Conservation (phyloP, 2,113 vertebrate genomes). For the Epinephelus lanceolatus region DNA sequence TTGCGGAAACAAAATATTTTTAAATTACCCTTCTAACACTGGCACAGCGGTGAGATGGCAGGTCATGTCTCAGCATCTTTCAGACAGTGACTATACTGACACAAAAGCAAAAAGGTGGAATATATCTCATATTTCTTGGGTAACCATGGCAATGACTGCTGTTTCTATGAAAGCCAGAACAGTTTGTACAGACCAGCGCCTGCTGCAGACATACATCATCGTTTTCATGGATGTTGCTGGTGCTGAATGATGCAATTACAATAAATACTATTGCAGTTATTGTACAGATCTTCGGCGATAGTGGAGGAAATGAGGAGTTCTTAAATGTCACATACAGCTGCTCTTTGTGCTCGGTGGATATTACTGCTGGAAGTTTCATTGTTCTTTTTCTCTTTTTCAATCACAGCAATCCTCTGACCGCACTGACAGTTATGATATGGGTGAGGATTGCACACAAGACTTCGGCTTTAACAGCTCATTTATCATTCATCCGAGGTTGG, state of each 20-base stretch:
- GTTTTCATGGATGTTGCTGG: not conserved
- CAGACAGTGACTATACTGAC: conserved; percentile 55
- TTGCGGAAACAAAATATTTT: conserved; percentile 16
- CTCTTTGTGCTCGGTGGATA: not conserved
- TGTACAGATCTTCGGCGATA: conserved; percentile 23
- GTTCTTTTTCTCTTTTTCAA: conserved; percentile 36
- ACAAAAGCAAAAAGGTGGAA: conserved; percentile 47
- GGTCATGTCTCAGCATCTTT: conserved; percentile 42
- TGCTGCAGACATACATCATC: conserved; percentile 16
- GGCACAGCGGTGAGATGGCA: not conserved
- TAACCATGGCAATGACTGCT: conserved; percentile 72
- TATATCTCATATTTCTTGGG: conserved; percentile 45
- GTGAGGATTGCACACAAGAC: conserved; percentile 49
- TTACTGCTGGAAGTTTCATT: conserved; percentile 4
- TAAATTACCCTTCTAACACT: conserved; percentile 22
- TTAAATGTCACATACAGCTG: not conserved
- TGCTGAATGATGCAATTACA: conserved; percentile 26
- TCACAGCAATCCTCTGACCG: conserved; percentile 33
- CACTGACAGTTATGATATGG: conserved; percentile 51
- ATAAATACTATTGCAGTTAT: conserved; percentile 11
- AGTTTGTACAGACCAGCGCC: conserved; percentile 13
- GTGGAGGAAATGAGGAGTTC: not conserved
- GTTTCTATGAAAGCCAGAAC: conserved; percentile 38
- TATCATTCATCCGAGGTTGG: conserved; percentile 73
- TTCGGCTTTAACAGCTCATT: conserved; percentile 65